phyloP scores from a whole-genome alignment of 2,113 vertebrate genomes.

The Herpetotheres cachinnans region DNA sequence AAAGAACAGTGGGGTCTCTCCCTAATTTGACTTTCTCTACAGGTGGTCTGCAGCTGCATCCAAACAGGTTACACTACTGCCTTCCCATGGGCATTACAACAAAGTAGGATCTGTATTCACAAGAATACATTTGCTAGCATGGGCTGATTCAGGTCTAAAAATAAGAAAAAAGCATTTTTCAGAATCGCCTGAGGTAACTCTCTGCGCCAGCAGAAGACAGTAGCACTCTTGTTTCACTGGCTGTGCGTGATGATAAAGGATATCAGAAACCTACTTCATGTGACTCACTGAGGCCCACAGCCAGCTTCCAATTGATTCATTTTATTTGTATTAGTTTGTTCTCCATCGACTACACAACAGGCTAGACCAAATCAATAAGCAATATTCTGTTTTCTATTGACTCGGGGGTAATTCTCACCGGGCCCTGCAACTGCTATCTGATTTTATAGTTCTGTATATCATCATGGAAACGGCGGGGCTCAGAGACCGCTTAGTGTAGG shows the following conservation, averaged over 20 bases:
- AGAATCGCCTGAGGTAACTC: constrained; percentile 89
- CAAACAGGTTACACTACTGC: constrained; percentile 84
- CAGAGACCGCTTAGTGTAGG: background rate
- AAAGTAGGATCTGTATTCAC: constrained; percentile 79
- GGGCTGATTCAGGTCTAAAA: constrained; percentile 85
- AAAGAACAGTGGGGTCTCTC: constrained; percentile 88
- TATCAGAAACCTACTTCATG: constrained; percentile 87
- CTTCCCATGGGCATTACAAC: constrained; percentile 79
- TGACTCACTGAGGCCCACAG: constrained; percentile 85
- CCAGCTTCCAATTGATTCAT: constrained; percentile 81
- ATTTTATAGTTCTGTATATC: constrained; percentile 20
- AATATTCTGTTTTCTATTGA: constrained; percentile 73
- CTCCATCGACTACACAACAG: constrained; percentile 56
- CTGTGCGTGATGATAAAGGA: constrained; percentile 84
- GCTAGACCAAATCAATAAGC: constrained; percentile 73
- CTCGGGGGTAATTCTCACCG: constrained; percentile 25
- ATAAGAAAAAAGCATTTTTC: constrained; percentile 84
- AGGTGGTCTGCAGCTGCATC: constrained; percentile 93
- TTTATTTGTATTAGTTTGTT: constrained; percentile 78
- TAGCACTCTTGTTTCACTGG: constrained; percentile 88
- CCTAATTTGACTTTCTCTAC: constrained; percentile 95
- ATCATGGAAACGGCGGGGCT: background rate
- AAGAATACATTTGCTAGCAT: constrained; percentile 83
- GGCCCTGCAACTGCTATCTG: background rate
- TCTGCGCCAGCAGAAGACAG: constrained; percentile 82